Evolutionary conservation across 2,113 vertebrate genomes (phyloP), one percentile per base, ranked within the genome.

Genomic region (Ophthalmolycus amberensis): DNA sequence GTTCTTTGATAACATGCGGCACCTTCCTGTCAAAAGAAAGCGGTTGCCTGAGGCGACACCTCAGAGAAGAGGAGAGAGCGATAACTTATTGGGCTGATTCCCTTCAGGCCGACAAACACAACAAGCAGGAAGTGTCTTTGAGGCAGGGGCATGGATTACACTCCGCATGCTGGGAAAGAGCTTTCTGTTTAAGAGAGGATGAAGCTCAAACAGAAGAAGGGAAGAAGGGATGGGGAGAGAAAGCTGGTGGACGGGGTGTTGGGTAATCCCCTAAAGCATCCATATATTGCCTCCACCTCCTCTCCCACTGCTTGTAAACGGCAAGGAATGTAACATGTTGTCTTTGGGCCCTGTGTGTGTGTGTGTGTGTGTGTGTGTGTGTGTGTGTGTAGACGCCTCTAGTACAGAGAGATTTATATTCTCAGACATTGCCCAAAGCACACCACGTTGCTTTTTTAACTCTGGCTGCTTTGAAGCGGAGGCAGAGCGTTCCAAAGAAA

Each of bases 211-310:
- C 78, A 84, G 71, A 82, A 80, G 75, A 86, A 79, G 75, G 82
- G 65, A 80, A 89, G 89, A 74, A 80, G 54, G 76, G 34, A 80
- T 37, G 65, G 69, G 74, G 79, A 86, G 84, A 85, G 80, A 85
- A 81, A 87, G 81, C 85, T 75, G 82, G 85, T 48, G 46, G 85
- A 83, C 12, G 38, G 82, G 75, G 77, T 82, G 87, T 86, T 85
- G 84, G 71, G 77, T 95, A 95, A 95, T 95, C 94, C 92, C 91
- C 91, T 90, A 81, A 95, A 94, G 93, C 92, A 93, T 94, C 93
- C 93, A 93, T 94, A 93, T 94, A 95, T 94, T 91, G 91, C 91
- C 88, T 87, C 80, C 79, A 75, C 86, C 92, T 92, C 80, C 83
- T 92, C 93, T 92, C 90, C 85, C 71, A 75, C 84, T 77, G 85